Evolutionary conservation across 2,113 vertebrate species (phyloP).

Genomic region (Seriola rivoliana): DNA sequence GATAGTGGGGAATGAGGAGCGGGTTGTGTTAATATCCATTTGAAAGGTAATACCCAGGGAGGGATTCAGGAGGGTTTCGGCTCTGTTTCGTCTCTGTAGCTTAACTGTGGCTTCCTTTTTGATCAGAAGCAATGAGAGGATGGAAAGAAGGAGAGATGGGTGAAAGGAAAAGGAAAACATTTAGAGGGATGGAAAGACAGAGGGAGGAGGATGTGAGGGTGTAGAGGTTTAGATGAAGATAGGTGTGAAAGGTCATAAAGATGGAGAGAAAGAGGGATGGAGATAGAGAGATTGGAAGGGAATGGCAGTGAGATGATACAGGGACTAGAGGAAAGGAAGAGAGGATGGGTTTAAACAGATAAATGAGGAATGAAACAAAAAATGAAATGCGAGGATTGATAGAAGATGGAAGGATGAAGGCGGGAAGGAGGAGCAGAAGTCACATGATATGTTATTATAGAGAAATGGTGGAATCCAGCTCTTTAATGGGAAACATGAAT

Average conservation of each 20-base stretch:
- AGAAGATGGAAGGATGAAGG: conserved; percentile 10
- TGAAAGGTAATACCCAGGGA: conserved; percentile 54
- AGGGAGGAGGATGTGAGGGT: background rate
- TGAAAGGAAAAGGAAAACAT: background rate
- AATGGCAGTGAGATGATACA: background rate
- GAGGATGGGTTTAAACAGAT: background rate
- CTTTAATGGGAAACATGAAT: conserved; percentile 43
- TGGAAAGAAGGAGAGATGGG: background rate
- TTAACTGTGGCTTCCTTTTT: conserved; percentile 16
- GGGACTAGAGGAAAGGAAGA: no score
- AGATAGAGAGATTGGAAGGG: background rate
- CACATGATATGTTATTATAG: background rate
- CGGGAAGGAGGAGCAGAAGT: conserved; percentile 11
- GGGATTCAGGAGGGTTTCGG: conserved; percentile 2
- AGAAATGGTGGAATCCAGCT: conserved; percentile 23
- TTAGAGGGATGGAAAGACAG: background rate
- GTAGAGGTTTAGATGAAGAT: background rate
- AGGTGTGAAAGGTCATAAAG: background rate
- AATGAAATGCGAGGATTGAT: background rate
- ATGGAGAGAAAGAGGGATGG: background rate
- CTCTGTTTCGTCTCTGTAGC: background rate
- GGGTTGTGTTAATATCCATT: conserved; percentile 54
- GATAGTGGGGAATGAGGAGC: conserved; percentile 27
- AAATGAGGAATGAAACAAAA: background rate
- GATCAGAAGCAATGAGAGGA: background rate